These are phyloP conservation scores for Sycophaga agraensis DNA, from an alignment of 1,140 invertebrate species.

Conservation along the genomic window DNA sequence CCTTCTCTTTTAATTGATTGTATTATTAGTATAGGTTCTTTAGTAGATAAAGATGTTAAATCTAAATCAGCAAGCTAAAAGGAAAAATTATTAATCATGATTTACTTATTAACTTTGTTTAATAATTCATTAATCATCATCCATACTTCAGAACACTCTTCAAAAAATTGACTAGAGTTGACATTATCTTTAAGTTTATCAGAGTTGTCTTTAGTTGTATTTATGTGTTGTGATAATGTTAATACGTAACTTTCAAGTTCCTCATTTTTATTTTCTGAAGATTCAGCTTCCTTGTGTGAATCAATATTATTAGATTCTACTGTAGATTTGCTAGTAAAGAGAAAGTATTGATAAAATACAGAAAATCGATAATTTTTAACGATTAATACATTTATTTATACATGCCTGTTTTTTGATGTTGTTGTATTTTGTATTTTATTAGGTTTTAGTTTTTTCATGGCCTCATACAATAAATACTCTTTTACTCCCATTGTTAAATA, in stretches of 20 bases:
- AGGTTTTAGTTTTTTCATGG: slow-evolving; percentile 41
- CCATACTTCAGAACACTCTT: slow-evolving; percentile 67
- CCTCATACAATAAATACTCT: slow-evolving; percentile 50
- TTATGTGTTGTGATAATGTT: slow-evolving; percentile 65
- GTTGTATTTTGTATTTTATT: slow-evolving; percentile 35
- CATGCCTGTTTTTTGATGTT: slow-evolving; percentile 23
- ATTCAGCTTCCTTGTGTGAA: no score
- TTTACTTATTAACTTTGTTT: slow-evolving; percentile 16
- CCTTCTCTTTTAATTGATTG: slow-evolving; percentile 75
- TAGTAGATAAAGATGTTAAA: slow-evolving; percentile 60
- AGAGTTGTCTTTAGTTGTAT: slow-evolving; percentile 39
- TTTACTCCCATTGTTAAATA: slow-evolving; percentile 70
- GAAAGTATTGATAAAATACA: slow-evolving; percentile 1
- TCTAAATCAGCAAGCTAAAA: slow-evolving; percentile 67
- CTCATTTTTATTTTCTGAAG: slow-evolving; percentile 42
- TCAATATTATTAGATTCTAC: neutral
- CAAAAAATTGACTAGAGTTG: slow-evolving; percentile 55
- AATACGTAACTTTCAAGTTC: slow-evolving; percentile 68
- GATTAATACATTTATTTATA: slow-evolving; percentile 13
- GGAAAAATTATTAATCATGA: slow-evolving; percentile 18
- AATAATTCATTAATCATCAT: slow-evolving; percentile 21
- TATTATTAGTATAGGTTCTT: slow-evolving; percentile 69
- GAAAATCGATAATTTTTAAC: neutral
- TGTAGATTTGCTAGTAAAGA: neutral
- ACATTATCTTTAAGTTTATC: slow-evolving; percentile 44